Percentiles rank a stretch among this genome's conserved stretches.
Evolutionary conservation across 2,888 invertebrate genomes (phyloP).

Genomic region (Athrips mouffetella): DNA sequence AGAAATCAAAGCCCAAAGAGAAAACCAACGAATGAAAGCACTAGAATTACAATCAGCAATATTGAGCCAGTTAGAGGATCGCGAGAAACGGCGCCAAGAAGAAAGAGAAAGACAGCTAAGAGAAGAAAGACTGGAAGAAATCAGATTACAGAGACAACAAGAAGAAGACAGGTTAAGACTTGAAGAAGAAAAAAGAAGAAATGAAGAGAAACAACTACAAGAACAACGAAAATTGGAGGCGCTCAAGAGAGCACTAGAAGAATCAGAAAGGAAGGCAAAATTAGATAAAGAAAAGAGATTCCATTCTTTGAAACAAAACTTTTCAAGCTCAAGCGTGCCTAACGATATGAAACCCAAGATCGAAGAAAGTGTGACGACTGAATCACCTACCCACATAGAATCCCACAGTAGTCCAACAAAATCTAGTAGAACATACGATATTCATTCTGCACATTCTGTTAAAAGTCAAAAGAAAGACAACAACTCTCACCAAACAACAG

Average conservation of each 20-base stretch:
- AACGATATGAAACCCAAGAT: constrained; percentile 38
- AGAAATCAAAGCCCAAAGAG: constrained; percentile 87
- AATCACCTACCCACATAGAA: constrained; percentile 2
- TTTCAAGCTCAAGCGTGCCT: constrained; percentile 28
- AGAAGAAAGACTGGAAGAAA: constrained; percentile 90
- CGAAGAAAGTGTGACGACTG: constrained; percentile 29
- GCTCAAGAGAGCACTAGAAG: constrained; percentile 86
- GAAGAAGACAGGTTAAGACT: constrained; percentile 82
- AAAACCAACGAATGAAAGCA: constrained; percentile 88
- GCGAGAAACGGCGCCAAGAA: constrained; percentile 84
- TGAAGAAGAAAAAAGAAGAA: constrained; percentile 83
- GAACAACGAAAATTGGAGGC: constrained; percentile 86
- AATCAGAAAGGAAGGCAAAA: constrained; percentile 85
- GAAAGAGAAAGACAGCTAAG: constrained; percentile 85
- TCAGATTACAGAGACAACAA: constrained; percentile 85
- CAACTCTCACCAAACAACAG: constrained; percentile 59
- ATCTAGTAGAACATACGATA: constrained; percentile 62
- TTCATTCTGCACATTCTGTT: constrained; percentile 66
- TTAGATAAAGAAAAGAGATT: constrained; percentile 80
- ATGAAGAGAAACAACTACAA: constrained; percentile 83
- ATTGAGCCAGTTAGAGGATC: constrained; percentile 89
- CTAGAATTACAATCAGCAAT: constrained; percentile 92
- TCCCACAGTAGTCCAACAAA: constrained; percentile 44
- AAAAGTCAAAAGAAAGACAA: constrained; percentile 60
- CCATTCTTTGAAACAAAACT: constrained; percentile 48